Percentiles rank a stretch among this genome's conserved stretches.
These are phyloP conservation scores for Perognathus longimembris DNA, from an alignment of 2,113 vertebrate species.

Conservation along the genomic window DNA sequence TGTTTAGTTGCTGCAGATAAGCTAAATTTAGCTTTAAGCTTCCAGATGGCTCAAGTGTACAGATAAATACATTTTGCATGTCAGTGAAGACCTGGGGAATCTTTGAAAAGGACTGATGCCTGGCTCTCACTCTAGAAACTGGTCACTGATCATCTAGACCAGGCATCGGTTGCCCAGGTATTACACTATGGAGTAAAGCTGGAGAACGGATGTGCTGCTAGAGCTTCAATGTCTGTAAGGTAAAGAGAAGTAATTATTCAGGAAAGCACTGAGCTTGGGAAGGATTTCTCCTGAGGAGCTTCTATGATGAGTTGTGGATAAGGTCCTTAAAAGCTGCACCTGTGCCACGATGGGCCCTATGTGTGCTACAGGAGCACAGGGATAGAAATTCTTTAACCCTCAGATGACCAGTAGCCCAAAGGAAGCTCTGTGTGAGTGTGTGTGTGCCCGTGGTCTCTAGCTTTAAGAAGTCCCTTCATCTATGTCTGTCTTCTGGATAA, in stretches of 20 bases:
- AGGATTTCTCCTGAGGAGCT: constrained; percentile 1
- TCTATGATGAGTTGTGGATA: not conserved
- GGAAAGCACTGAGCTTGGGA: not conserved
- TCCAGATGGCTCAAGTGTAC: not conserved
- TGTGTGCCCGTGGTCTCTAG: not conserved
- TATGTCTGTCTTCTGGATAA: not conserved
- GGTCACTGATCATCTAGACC: not conserved
- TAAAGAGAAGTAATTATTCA: not conserved
- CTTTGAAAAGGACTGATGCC: not conserved
- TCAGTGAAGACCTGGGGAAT: not conserved
- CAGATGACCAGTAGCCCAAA: not conserved
- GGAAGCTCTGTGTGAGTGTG: too few species aligned
- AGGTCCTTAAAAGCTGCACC: not conserved
- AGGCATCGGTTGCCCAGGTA: not conserved
- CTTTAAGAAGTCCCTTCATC: not conserved
- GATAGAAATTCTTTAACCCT: not conserved
- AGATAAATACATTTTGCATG: not conserved
- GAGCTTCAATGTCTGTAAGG: not conserved
- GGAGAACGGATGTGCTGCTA: not conserved
- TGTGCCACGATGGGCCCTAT: not conserved
- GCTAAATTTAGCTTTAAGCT: not conserved
- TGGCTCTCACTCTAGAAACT: not conserved
- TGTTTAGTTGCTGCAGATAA: not conserved
- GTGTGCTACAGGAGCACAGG: not conserved
- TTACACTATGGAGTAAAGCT: not conserved